Percentiles rank a stretch among this genome's conserved stretches.
Evolutionary conservation across 2,888 invertebrate species (phyloP).

Genomic region (Hydropsyche betteni): DNA sequence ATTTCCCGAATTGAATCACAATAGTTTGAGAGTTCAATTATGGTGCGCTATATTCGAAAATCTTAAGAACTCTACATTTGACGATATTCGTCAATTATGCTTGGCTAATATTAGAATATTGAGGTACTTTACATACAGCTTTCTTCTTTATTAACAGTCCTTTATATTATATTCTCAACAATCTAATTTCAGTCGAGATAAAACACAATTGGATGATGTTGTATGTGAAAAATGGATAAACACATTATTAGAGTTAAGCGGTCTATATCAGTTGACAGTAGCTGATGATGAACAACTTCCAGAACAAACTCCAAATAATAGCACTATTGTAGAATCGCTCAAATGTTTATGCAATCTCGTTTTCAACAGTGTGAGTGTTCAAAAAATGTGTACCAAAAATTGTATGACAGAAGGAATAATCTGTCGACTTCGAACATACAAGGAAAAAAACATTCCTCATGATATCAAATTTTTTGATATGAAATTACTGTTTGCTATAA

Average conservation of each 20-base stretch:
- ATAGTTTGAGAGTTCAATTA: conserved; percentile 65
- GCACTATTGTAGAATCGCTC: conserved; percentile 77
- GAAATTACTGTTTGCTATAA: conserved; percentile 87
- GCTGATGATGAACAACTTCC: conserved; percentile 59
- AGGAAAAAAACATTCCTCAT: conserved; percentile 70
- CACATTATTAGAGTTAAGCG: conserved; percentile 73
- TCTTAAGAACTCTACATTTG: conserved; percentile 63
- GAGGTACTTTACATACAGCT: conserved; percentile 62
- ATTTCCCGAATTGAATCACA: conserved; percentile 70
- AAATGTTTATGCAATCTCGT: conserved; percentile 91
- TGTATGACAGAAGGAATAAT: conserved; percentile 75
- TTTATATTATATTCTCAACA: background rate
- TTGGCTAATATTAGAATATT: conserved; percentile 72
- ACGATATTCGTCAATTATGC: conserved; percentile 64
- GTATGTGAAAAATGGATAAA: conserved; percentile 75
- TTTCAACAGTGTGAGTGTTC: conserved; percentile 75
- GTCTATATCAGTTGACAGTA: conserved; percentile 63
- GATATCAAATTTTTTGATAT: conserved; percentile 87
- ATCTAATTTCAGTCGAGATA: conserved; percentile 75
- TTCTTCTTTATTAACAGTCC: background rate
- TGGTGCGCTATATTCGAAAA: conserved; percentile 71
- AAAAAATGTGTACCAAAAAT: conserved; percentile 69
- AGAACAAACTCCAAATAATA: conserved; percentile 61
- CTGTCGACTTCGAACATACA: conserved; percentile 75
- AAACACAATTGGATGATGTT: conserved; percentile 73